Evolutionary conservation across 92 coral and sea anemone genomes (phyloP), one percentile per base, ranked within the genome.

Genomic region (Umimayanthus chanpuru): DNA sequence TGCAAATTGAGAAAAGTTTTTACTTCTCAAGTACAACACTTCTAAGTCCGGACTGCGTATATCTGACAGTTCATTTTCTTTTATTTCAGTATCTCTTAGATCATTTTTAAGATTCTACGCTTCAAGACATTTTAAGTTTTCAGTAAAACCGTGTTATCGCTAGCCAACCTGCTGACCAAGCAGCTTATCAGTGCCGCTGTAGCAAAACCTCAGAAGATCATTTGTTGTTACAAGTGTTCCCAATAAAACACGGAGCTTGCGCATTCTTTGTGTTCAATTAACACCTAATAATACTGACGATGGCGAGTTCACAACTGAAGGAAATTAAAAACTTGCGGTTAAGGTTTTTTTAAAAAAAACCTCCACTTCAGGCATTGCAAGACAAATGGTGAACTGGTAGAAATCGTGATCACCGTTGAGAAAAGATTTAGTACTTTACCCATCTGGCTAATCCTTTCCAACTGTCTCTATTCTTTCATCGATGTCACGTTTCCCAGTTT

Each of bases 401-500:
- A 40, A 39, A 26, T 39, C 76, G 21, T 82, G 76, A 66, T 26
- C 6, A 44, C 12, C 26, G 56, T 67, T 66, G 40, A 47, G 65
- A 76, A 40, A 67, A 21, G 29, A 61, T 81, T 82, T 76, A 82
- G 76, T n/a, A 44, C 58, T 36, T 66, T 82, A 30, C 38, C 66
- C 56, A 18, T 38, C 55, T 38, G 14, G 8, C 40, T 79, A 79
- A 79, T 79, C 75, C 75, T 38, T 64, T 21, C 87, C 44, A 25
- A 44, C 76, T 83, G 64, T 47, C 28, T 41, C 44, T 40, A 65
- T 83, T 47, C 78, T 68, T 67, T 83, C 77, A 83, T 70, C 87
- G 77, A 15, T 53, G 78, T 83, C 87, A 70, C 77, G 39, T 83
- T 16, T 67, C n/a, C 26, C 14, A 81, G 49, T 39, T 40, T 6